phyloP scores from a whole-genome alignment of 1,140 invertebrate species.

The Panulirus ornatus region DNA sequence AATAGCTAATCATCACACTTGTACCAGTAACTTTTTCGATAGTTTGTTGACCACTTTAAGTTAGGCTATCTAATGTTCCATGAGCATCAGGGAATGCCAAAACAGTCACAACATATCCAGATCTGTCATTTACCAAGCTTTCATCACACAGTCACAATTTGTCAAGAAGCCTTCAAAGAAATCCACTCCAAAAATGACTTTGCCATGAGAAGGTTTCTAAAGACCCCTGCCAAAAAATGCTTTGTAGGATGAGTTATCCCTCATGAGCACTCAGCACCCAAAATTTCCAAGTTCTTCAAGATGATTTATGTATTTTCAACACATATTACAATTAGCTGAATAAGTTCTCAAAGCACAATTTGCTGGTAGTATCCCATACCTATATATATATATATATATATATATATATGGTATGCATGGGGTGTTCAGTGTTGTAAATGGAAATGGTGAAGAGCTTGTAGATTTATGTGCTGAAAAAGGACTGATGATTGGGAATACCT shows the following conservation, averaged over 20 bases:
- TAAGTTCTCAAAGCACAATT: not conserved
- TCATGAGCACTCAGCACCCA: not conserved
- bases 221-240: no score
- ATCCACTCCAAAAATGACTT: no score
- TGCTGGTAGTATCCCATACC: not conserved
- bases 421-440: no score
- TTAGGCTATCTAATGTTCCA: not conserved
- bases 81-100: conserved; percentile 14
- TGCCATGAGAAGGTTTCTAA: no score
- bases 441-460: no score
- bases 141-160: no score
- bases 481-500: no score
- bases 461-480: no score
- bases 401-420: no score
- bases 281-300: not conserved
- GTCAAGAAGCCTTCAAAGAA: no score
- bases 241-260: not conserved
- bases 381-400: no score
- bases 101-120: not conserved
- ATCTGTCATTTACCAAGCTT: not conserved
- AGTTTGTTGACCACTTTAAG: no score
- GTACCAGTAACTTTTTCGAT: not conserved
- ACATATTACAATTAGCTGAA: not conserved
- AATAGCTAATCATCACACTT: not conserved
- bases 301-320: not conserved